phyloP scores from a whole-genome alignment of 2,888 invertebrate species.

The Oscheius onirici region DNA sequence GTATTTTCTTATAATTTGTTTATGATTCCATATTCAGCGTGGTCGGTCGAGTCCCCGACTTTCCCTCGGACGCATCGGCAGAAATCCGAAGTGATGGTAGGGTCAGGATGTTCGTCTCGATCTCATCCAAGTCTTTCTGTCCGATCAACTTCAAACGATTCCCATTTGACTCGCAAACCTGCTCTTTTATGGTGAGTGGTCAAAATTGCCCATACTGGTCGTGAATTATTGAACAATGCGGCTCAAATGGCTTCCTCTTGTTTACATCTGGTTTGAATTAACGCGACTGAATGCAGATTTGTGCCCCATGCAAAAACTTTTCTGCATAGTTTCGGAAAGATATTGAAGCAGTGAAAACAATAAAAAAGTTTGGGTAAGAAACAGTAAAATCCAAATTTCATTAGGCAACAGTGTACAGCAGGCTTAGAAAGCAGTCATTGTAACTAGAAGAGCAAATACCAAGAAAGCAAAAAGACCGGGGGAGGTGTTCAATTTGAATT shows the following conservation, averaged over 20 bases:
- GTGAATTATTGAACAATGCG: too few relatives aligned
- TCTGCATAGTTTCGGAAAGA: too few relatives aligned
- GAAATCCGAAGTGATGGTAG: constrained; percentile 59
- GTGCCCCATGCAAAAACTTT: too few relatives aligned
- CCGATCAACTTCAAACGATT: constrained; percentile 71
- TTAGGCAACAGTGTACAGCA: too few relatives aligned
- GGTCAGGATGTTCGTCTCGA: constrained; percentile 69
- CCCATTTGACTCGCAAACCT: constrained; percentile 69
- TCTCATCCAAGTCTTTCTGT: constrained; percentile 69
- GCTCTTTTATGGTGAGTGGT: constrained; percentile 66
- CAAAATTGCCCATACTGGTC: too few relatives aligned
- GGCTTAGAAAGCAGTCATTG: not conserved
- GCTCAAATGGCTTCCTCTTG: too few relatives aligned
- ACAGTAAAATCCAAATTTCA: too few relatives aligned
- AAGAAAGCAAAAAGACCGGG: not conserved
- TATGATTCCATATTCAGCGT: constrained; percentile 43
- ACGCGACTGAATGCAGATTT: too few relatives aligned
- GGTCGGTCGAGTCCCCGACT: constrained; percentile 67
- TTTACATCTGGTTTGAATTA: too few relatives aligned
- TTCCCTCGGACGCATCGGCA: constrained; percentile 63
- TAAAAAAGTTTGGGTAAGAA: too few relatives aligned
- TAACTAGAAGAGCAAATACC: not conserved
- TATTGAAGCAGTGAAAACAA: too few relatives aligned
- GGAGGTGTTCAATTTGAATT: constrained; percentile 37
- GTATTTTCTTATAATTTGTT: too few relatives aligned